Evolutionary conservation across 2,113 vertebrate species (phyloP).

Genomic region (Phrynocephalus versicolor): DNA sequence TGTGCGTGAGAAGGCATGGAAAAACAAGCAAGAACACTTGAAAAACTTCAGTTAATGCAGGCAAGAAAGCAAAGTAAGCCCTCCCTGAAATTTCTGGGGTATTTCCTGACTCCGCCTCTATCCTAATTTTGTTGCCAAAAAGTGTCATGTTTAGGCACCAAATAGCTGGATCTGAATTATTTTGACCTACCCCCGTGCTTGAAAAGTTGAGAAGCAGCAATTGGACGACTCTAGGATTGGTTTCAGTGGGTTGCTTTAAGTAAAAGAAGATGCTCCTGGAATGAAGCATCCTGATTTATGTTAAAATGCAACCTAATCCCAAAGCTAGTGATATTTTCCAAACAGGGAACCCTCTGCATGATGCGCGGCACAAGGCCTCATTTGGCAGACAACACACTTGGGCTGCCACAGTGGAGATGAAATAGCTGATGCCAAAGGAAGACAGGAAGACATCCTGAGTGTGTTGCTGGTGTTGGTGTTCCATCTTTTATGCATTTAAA

Average conservation of each 20-base stretch:
- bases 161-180: neutral
- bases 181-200: neutral
- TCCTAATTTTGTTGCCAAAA: neutral
- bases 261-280: slow-evolving; percentile 4
- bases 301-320: slow-evolving; percentile 2
- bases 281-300: neutral
- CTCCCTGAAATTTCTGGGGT: neutral
- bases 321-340: slow-evolving; percentile 13
- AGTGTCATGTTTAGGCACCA: neutral
- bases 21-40: neutral
- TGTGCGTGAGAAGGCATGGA: too few relatives aligned
- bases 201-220: neutral
- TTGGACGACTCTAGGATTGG: neutral
- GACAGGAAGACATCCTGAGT: neutral
- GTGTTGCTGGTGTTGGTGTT: neutral
- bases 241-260: neutral
- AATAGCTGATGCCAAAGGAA: slow-evolving; percentile 20
- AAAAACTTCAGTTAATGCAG: neutral
- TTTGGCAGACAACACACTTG: slow-evolving; percentile 6
- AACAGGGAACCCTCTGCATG: neutral
- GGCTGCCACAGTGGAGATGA: neutral
- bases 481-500: neutral
- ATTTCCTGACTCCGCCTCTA: neutral
- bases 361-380: slow-evolving; percentile 9
- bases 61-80: neutral